Evolutionary conservation across 2,113 vertebrate species (phyloP).

Genomic region (Mobula birostris): DNA sequence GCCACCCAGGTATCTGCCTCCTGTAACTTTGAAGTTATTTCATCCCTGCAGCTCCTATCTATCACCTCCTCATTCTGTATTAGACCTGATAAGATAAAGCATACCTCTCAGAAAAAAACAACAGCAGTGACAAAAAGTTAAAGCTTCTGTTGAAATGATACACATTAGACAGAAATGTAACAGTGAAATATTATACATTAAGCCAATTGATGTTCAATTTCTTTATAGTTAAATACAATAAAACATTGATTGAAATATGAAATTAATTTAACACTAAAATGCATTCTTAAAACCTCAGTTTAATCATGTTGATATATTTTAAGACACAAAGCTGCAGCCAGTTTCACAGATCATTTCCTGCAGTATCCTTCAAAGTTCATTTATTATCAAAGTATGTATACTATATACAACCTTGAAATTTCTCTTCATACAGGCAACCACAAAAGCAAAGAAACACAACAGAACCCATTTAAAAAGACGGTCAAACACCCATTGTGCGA

Average conservation of each 20-base stretch:
- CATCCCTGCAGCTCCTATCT: too few species aligned
- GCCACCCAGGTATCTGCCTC: too few species aligned
- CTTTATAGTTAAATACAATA: neutral
- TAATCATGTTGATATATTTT: neutral
- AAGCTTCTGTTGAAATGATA: neutral
- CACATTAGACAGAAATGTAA: neutral
- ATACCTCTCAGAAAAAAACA: too few species aligned
- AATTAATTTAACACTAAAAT: conserved; percentile 3
- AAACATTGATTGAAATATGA: neutral
- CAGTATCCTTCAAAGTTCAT: neutral
- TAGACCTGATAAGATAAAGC: neutral
- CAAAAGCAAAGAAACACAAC: too few species aligned
- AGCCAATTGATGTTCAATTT: neutral
- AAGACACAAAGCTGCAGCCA: neutral
- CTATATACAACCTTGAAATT: too few species aligned
- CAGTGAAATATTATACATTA: neutral
- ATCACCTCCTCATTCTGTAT: too few species aligned
- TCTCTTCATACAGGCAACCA: too few species aligned
- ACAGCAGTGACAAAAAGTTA: neutral
- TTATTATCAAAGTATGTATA: too few species aligned
- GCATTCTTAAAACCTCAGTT: neutral
- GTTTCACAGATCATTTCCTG: neutral
- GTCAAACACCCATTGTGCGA: too few species aligned
- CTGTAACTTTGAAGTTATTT: too few species aligned
- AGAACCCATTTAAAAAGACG: too few species aligned